phyloP scores from a whole-genome alignment of 2,888 invertebrate species.

The Drosophila nr. perissopoda region DNA sequence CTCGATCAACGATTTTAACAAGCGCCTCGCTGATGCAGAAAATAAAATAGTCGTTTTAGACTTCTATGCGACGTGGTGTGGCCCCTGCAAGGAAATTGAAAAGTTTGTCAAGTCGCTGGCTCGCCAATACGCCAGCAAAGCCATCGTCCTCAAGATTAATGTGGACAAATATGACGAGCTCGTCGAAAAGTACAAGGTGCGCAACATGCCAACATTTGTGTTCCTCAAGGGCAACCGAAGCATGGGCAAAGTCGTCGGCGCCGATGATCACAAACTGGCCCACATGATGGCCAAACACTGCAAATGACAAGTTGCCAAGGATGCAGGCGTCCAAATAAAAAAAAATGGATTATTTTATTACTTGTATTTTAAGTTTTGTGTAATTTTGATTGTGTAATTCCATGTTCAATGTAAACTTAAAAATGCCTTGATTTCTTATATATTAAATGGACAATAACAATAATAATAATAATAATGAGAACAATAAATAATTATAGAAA shows the following conservation, averaged over 20 bases:
- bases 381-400: constrained; percentile 7
- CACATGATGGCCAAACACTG: constrained; percentile 63
- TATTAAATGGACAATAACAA: background rate
- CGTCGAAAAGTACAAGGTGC: constrained; percentile 51
- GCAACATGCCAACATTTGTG: constrained; percentile 72
- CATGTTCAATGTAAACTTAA: background rate
- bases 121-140: constrained; percentile 50
- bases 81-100: constrained; percentile 65
- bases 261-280: constrained; percentile 63
- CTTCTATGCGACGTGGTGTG: constrained; percentile 70
- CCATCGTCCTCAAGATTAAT: constrained; percentile 57
- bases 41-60: constrained; percentile 60
- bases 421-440: background rate
- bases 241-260: constrained; percentile 63
- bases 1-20: constrained; percentile 54
- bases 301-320: constrained; percentile 29
- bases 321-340: constrained; percentile 23
- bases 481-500: constrained; percentile 7
- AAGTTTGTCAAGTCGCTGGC: constrained; percentile 52
- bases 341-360: background rate
- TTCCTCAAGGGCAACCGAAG: constrained; percentile 61
- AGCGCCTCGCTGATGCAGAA: constrained; percentile 60
- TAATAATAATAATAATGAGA: background rate
- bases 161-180: constrained; percentile 62
- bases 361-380: background rate